phyloP scores from a whole-genome alignment of 35 echinoderm and acorn worm species.

The Lytechinus variegatus region DNA sequence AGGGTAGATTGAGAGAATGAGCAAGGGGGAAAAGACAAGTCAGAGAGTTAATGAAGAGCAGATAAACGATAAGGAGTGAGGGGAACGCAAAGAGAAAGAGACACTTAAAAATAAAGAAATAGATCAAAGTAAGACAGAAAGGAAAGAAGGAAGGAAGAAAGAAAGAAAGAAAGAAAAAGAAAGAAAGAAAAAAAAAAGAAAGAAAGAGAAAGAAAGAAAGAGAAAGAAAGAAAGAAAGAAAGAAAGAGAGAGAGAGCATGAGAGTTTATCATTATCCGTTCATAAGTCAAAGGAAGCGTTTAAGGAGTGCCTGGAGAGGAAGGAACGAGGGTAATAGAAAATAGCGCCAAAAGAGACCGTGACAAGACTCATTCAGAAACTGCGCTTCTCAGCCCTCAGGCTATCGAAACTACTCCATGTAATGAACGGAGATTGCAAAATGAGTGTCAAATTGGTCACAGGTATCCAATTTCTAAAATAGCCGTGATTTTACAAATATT shows the following conservation, averaged over 20 bases:
- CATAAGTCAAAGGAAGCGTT: too few relatives aligned
- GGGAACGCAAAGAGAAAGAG: background rate
- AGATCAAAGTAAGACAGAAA: background rate
- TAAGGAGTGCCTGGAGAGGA: background rate
- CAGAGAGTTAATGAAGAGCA: too few relatives aligned
- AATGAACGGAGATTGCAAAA: conserved; percentile 29
- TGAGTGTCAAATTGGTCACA: conserved; percentile 1
- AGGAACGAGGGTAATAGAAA: background rate
- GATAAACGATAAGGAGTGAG: background rate
- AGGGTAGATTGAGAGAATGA: too few relatives aligned
- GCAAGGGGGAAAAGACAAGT: too few relatives aligned
- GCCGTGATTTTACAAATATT: conserved; percentile 9
- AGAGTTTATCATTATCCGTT: too few relatives aligned
- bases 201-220: background rate
- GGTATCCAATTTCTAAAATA: background rate
- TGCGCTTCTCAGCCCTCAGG: background rate
- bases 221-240: background rate
- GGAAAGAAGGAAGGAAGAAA: background rate
- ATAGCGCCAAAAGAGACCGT: background rate
- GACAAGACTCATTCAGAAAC: background rate
- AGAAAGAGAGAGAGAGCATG: too few relatives aligned
- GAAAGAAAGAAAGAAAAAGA: background rate
- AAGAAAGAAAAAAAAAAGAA: background rate
- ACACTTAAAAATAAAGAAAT: background rate
- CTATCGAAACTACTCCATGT: conserved; percentile 12